Evolutionary conservation across 1,140 invertebrate species (phyloP), one percentile per base, ranked within the genome.

Genomic region (Liolophura sinensis): DNA sequence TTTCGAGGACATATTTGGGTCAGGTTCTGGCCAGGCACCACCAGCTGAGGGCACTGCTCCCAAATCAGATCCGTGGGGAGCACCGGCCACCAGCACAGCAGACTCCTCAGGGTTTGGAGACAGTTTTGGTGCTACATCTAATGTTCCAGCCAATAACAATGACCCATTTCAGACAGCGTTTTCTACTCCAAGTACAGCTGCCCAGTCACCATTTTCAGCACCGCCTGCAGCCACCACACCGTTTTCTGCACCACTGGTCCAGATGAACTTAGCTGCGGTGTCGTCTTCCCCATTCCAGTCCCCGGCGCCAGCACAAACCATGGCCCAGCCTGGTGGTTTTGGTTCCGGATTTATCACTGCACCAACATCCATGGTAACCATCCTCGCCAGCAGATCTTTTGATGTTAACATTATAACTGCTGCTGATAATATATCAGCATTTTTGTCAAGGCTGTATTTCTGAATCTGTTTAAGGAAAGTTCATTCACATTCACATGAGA

Each of bases 41-140:
- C 52, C 72, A n/a, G 71, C 65, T 56, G 58, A 54, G n/a, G 69
- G 69, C 6, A 50, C 51, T 9, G 20, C 60, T 31, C 48, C 62
- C 18, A 65, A 48, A 50, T 68, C 69, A 47, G 68, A 78, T 62
- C 75, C 79, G 14, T 83, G 78, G 67, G 58, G 62, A 62, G 55
- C 25, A 27, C 54, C 27, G 22, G 49, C 58, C 25, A 40, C 64
- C 57, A 49, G 55, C 59, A 24, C 60, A 68, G n/a, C 60, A 67
- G 25, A 66, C 48, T 56, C 56, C 62, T 40, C 65, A 70, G 64
- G 70, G 71, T 24, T 62, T 70, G 52, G 31, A 3, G 67, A 73
- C 50, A 58, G 65, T 16, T 62, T 71, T 31, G 60, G 58, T 14
- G 52, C 54, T 57, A 52, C 72, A 66, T 54, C 71, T 9, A 54